These are phyloP conservation scores for Florisuga fusca DNA, from an alignment of 2,797 vertebrate genomes.

Conservation along the genomic window DNA sequence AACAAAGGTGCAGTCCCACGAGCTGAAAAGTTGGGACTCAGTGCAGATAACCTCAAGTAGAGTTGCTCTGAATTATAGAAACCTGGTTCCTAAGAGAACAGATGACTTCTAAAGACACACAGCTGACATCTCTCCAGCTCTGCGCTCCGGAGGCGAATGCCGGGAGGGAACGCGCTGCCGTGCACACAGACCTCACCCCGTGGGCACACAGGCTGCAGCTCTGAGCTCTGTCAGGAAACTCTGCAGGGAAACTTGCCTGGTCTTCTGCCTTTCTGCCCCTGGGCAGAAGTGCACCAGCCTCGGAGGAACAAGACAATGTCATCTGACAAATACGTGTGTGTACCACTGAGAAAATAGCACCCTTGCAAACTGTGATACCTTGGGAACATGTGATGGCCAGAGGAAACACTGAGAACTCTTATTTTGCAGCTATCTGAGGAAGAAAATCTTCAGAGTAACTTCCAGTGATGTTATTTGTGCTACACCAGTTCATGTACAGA, in stretches of 20 bases:
- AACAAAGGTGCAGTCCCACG: neutral
- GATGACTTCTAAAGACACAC: neutral
- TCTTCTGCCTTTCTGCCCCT: neutral
- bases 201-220: neutral
- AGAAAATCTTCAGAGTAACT: neutral
- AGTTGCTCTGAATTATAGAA: neutral
- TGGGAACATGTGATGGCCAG: neutral
- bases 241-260: neutral
- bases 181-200: rapidly evolving
- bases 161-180: rapidly evolving
- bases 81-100: neutral
- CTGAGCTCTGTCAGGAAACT: neutral
- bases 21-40: neutral
- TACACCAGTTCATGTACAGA: neutral
- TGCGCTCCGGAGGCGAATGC: rapidly evolving
- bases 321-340: neutral
- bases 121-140: neutral
- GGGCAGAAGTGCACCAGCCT: neutral
- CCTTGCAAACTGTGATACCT: neutral
- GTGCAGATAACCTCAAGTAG: neutral
- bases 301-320: rapidly evolving
- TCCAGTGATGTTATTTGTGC: neutral
- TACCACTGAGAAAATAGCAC: neutral
- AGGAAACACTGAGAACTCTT: neutral
- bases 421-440: neutral